A percentile compares a stretch with the other conserved stretches of the same genome.
These are phyloP conservation scores for Glaucidium brasilianum DNA, from an alignment of 2,113 vertebrate genomes.

Conservation along the genomic window DNA sequence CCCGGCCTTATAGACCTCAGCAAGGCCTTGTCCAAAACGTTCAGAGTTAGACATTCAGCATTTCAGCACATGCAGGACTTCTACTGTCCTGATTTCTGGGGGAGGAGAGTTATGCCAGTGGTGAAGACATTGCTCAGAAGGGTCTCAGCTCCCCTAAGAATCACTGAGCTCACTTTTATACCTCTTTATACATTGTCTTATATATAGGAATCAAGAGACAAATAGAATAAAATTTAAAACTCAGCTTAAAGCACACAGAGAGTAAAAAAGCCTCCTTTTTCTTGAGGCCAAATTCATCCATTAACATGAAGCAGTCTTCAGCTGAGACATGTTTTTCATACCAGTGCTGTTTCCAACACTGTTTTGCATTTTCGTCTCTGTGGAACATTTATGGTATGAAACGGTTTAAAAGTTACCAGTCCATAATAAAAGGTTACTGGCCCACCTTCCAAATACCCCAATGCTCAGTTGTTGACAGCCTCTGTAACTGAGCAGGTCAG, in stretches of 20 bases:
- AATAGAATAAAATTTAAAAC: not conserved
- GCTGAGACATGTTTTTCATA: not conserved
- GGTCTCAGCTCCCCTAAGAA: not conserved
- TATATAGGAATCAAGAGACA: not conserved
- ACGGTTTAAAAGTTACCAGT: not conserved
- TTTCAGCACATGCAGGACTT: not conserved
- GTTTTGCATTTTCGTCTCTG: not conserved
- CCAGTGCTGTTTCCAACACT: not conserved
- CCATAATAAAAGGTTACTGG: not conserved
- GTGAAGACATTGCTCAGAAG: not conserved
- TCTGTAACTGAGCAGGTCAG: not conserved
- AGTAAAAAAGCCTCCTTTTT: not conserved
- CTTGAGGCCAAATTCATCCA: not conserved
- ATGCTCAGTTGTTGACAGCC: not conserved
- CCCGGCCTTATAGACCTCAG: not conserved
- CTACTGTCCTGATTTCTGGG: not conserved
- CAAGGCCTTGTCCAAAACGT: not conserved
- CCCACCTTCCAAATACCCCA: not conserved
- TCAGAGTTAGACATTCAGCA: not conserved
- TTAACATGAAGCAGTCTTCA: not conserved
- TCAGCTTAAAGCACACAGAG: not conserved
- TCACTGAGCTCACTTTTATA: not conserved
- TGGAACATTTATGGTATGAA: not conserved
- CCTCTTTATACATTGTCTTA: not conserved
- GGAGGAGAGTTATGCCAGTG: not conserved